These are phyloP conservation scores for Brachionus paranguensis DNA, from an alignment of 1,140 invertebrate genomes.

Conservation along the genomic window DNA sequence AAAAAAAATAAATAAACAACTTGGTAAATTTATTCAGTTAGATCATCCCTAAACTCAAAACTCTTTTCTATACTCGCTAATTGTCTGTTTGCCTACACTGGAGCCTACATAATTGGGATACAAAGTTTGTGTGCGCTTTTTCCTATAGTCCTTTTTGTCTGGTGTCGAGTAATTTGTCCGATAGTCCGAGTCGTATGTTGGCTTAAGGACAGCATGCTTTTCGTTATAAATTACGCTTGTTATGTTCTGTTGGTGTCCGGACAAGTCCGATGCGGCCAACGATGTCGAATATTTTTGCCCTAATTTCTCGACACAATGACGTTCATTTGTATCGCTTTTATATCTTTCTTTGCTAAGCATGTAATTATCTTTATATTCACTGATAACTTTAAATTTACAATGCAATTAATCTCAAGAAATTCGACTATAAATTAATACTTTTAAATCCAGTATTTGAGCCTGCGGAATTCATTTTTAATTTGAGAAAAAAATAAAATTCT, in stretches of 20 bases:
- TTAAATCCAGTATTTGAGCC: not conserved
- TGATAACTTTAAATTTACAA: not conserved
- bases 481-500: not conserved
- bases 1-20: not conserved
- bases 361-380: constrained; percentile 25
- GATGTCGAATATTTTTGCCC: not conserved
- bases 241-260: not conserved
- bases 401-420: not conserved
- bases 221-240: constrained; percentile 10
- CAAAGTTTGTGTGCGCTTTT: constrained; percentile 15
- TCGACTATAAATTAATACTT: not conserved
- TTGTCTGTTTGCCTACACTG: not conserved
- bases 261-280: not conserved
- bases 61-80: constrained; percentile 18
- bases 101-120: constrained; percentile 16
- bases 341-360: not conserved
- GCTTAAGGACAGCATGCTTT: not conserved
- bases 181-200: not conserved
- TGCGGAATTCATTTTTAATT: not conserved
- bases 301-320: not conserved
- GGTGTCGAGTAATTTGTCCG: not conserved
- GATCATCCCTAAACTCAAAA: not conserved
- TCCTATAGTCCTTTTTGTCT: constrained; percentile 24
- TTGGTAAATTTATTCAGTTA: not conserved
- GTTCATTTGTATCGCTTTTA: not conserved